Percentiles rank a stretch among this genome's conserved stretches.
Evolutionary conservation across 53 echinoderm and acorn worm species (phyloP).

Genomic region (Apostichopus leukothele): DNA sequence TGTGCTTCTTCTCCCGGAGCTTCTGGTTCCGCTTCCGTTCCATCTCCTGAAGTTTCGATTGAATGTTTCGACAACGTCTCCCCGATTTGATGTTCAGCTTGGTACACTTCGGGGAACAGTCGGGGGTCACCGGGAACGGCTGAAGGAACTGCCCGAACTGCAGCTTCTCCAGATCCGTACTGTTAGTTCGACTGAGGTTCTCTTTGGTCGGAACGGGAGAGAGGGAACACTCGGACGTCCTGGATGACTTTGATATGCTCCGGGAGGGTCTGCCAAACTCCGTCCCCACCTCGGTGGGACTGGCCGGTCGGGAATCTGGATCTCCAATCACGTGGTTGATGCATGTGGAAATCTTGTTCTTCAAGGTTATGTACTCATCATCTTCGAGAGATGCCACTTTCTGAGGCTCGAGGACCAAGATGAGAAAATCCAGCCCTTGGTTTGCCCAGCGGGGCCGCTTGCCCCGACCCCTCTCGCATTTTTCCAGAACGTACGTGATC

Average conservation of each 20-base stretch:
- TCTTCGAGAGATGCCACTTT: constrained; percentile 69
- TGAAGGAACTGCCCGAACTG: not conserved
- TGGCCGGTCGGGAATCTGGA: constrained; percentile 64
- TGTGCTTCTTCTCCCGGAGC: constrained; percentile 66
- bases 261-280: constrained; percentile 15
- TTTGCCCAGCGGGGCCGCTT: constrained; percentile 93
- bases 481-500: constrained; percentile 91
- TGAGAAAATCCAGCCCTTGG: constrained; percentile 94
- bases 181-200: constrained; percentile 23
- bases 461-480: constrained; percentile 86
- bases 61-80: constrained; percentile 31
- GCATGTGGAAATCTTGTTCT: constrained; percentile 67
- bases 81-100: constrained; percentile 25
- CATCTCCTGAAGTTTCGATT: constrained; percentile 54
- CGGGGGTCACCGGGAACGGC: not conserved
- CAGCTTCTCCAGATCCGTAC: constrained; percentile 5
- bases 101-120: not conserved
- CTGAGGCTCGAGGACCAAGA: constrained; percentile 80
- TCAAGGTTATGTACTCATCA: constrained; percentile 78
- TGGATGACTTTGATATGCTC: constrained; percentile 31
- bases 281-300: constrained; percentile 61
- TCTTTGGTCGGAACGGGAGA: constrained; percentile 40
- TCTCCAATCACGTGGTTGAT: constrained; percentile 84
- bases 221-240: constrained; percentile 38
- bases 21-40: constrained; percentile 64